Evolutionary conservation across 2,888 invertebrate species (phyloP), one percentile per base, ranked within the genome.

Genomic region (Agrochola lota): DNA sequence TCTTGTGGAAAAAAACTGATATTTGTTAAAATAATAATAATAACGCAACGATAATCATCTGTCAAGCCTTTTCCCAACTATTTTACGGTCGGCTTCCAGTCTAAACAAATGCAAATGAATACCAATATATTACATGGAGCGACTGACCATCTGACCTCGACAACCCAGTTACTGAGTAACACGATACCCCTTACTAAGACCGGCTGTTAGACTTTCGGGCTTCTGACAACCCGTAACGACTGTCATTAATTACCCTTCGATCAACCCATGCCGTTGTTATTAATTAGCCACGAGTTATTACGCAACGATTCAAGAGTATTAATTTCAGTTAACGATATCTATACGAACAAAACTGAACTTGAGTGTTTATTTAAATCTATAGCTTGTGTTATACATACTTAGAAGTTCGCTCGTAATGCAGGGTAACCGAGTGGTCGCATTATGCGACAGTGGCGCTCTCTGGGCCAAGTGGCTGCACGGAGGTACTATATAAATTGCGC

Each of bases 371-470:
- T 35, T 17, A 23, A 23, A 35, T n/a, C 20, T n/a, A 11, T 15
- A 71, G 74, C 63, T 84, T 77, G 70, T 75, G 49, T 71, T 43
- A 71, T 84, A n/a, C 30, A 71, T 84, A 87, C 84, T 75, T 63
- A n/a, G 40, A 57, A 52, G 67, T 15, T 35, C 7, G 40, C 7
- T 66, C 59, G 85, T 86, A 87, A 89, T 84, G 84, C 86, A 81
- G 83, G 85, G 85, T 90, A 85, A 85, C 86, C 81, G 78, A 90
- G 88, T 87, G 87, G 85, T 82, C 82, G 88, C 88, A 90, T 91
- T 91, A 91, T 90, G 91, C 90, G 85, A 85, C 88, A 87, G 87
- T 88, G 63, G 85, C 83, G 81, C 86, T 86, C 89, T 87, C 83
- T 76, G 68, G 73, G 78, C 81, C 71, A 84, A 89, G 88, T 88